Base-by-base conservation (phyloP, 1,140 invertebrate genomes). In the Ganaspis sp. region DNA sequence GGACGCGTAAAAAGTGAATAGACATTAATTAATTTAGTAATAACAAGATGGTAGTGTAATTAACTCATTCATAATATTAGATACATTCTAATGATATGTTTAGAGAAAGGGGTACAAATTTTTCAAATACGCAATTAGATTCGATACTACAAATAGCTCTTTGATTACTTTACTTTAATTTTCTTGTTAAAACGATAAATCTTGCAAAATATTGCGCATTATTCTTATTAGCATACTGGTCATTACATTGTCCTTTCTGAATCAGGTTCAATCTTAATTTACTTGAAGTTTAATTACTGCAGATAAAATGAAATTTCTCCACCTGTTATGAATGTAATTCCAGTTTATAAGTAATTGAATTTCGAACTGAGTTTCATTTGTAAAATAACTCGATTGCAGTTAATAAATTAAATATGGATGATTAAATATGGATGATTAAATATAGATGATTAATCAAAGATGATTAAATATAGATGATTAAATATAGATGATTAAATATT, bases 31-130 rank as follows among this genome's bases (percentile, higher is more conserved):
- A 29, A 64, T 29, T 64, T 64, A 29, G 12, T 64, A 26, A 29
- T 34, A 64, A 29, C 11, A 64, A 29, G 58, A 26, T n/a, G 58
- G 11, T 1, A 64, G 23, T n/a, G 23, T 64, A 64, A 64, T 64
- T 64, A 64, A 26, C 26, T 29, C 23, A 34, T 64, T 64, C 58
- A 29, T 64, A 29, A 34, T 64, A 64, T 29, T 29, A 64, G 23
- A 64, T 26, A 64, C 26, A 29, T n/a, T 64, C 23, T 29, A 29
- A n/a, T 64, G 23, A 29, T 64, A 64, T 64, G 21, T 58, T 4
- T 5, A n/a, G 12, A 29, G 58, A 29, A 5, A 34, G 29, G 6
- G 45, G 17, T 49, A n/a, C 45, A 49, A 29, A 64, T 8, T 29
- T 29, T 64, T 64, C 26, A 64, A 5, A 26, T 34, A 6, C 2